Evolutionary conservation across 37 sponge, comb jelly and placozoan genomes (phyloP), one percentile per base, ranked within the genome.

Genomic region (Bolinopsis microptera): DNA sequence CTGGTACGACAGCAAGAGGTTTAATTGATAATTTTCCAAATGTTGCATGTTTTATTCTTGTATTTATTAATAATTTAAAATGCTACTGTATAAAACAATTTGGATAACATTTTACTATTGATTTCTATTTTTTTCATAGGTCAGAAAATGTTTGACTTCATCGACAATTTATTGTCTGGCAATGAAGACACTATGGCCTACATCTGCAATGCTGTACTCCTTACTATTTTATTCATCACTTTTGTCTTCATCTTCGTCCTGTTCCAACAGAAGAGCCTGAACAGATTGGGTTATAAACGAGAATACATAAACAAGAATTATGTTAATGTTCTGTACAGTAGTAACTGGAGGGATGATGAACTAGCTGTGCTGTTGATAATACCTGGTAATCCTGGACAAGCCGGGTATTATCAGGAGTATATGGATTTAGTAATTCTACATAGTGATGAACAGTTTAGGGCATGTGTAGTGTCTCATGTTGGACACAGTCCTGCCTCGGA

Each of bases 341-440:
- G 13, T 5, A 86, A 86, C 61, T 86, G 90, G 90, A 48, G 26
- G 9, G 38, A 82, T 35, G 61, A 86, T n/a, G 90, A 86, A 18
- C 61, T 86, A 0, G 48, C 90, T 24, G 61, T 86, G 27, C 27
- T 86, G 1, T 26, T 86, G 25, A 41, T 86, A 5, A 22, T 86
- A 27, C 90, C 90, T 28, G 90, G 90, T 0, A 86, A 86, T 48
- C 90, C 90, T 26, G 90, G 90, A 86, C 90, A 86, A 22, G 90
- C 61, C 21, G 90, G 90, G 30, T 86, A 28, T 27, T 86, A 86
- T 30, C 26, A 36, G 35, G 90, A 86, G 26, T 86, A 40, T 25
- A 39, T 86, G 90, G 36, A 86, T 30, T 1, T 86, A 30, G 16
- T 86, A 18, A 38, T 86, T 30, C 23, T 16, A 2, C 2, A 40